Percentiles rank a stretch among this genome's conserved stretches.
phyloP scores from a whole-genome alignment of 2,888 invertebrate species.

The Epinotia ramella region DNA sequence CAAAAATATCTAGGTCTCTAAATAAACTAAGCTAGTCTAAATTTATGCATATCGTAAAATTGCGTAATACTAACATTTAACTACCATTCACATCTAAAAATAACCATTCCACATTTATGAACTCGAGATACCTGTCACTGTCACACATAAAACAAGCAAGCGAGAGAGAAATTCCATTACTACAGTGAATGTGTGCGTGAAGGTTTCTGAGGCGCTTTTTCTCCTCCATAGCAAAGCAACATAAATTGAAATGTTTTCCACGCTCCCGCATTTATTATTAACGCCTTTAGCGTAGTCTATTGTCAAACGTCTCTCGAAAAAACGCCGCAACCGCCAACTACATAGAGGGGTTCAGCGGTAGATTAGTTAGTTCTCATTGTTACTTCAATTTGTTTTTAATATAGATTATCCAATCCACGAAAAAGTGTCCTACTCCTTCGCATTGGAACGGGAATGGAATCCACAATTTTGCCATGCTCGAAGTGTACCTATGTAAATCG shows the following conservation, averaged over 20 bases:
- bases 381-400: constrained; percentile 20
- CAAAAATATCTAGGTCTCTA: neutral
- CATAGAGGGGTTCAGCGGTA: constrained; percentile 9
- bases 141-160: constrained; percentile 19
- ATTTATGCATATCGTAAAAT: neutral
- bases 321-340: constrained; percentile 22
- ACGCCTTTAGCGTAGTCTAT: constrained; percentile 44
- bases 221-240: constrained; percentile 37
- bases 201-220: constrained; percentile 31
- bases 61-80: neutral
- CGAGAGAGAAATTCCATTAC: constrained; percentile 23
- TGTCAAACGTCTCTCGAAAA: constrained; percentile 29
- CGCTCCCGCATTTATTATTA: constrained; percentile 43
- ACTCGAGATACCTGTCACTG: constrained; percentile 10
- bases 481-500: too few relatives aligned
- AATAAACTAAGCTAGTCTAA: neutral
- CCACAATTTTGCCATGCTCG: too few relatives aligned
- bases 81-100: neutral
- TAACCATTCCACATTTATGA: constrained; percentile 2
- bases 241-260: constrained; percentile 46
- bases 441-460: too few relatives aligned
- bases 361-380: constrained; percentile 12
- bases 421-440: neutral
- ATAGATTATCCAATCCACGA: neutral
- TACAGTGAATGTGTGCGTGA: neutral